Evolutionary conservation across 2,113 vertebrate genomes (phyloP), one percentile per base, ranked within the genome.

Genomic region (Plestiodon gilberti): DNA sequence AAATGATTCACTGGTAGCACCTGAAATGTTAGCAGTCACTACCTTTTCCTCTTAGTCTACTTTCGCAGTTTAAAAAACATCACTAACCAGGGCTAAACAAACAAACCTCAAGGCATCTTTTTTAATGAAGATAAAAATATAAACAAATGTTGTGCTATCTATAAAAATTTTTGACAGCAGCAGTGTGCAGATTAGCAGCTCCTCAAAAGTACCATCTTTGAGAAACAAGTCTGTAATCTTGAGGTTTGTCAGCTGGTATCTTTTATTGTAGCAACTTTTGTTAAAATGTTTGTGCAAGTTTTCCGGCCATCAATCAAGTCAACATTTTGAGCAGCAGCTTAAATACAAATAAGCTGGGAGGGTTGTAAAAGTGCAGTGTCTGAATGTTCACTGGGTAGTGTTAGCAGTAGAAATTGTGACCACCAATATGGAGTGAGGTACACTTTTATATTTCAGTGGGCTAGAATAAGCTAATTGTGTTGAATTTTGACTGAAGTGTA

Each of bases 101-200:
- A n/a, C n/a, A 6, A 25, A 2, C 2, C 20, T 7, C 3, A 1
- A 13, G 9, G 0, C 14, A 1, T 1, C 1, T 55, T 40, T 23
- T 85, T 52, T 4, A 65, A 80, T 64, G 43, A 59, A 78, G 43
- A 73, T 38, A 15, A n/a, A 88, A 91, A 81, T 30, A 90, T 62
- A 91, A 20, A 90, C 85, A 93, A 79, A 33, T 40, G 73, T 86
- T 73, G 61, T 62, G 43, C 30, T 86, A 25, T 70, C 64, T 61
- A 35, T 48, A 48, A 20, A n/a, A 86, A 73, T 92, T 89, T 90
- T 90, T 89, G 73, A 64, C 75, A 91, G 33, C 20, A 23, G 43
- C n/a, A n/a, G 78, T 83, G n/a, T n/a, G n/a, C n/a, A 0, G 55
- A 93, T 84, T 88, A 90, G 87, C 38, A 90, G 92, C 89, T 93